phyloP scores from a whole-genome alignment of 2,888 invertebrate genomes.

The Melanophora roralis region DNA sequence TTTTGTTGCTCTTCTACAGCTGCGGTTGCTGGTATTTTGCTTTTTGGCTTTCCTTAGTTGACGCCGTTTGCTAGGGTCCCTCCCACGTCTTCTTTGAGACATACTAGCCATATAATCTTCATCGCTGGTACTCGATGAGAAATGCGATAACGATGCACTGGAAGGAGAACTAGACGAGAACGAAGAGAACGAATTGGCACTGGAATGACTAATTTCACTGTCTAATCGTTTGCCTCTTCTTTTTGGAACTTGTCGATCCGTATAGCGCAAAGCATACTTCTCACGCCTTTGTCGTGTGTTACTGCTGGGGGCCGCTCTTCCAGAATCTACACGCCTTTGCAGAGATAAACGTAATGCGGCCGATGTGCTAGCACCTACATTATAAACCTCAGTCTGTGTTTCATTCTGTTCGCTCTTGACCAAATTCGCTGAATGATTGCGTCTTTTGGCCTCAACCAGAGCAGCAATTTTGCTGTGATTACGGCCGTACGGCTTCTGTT shows the following conservation, averaged over 20 bases:
- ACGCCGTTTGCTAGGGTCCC: not conserved
- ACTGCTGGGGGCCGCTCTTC: not conserved
- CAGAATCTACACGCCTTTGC: conserved; percentile 63
- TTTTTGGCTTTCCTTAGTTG: conserved; percentile 37
- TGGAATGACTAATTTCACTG: conserved; percentile 61
- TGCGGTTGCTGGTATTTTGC: conserved; percentile 14
- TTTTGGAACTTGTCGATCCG: conserved; percentile 27
- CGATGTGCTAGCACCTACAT: conserved; percentile 72
- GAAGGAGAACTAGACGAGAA: conserved; percentile 20
- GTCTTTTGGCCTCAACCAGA: conserved; percentile 45
- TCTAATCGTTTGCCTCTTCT: conserved; percentile 55
- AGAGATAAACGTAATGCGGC: conserved; percentile 69
- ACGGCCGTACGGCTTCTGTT: conserved; percentile 18
- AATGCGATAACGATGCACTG: conserved; percentile 17
- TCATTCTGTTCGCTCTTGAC: conserved; percentile 53
- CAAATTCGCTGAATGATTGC: conserved; percentile 37
- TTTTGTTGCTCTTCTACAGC: conserved; percentile 12
- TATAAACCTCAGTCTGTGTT: conserved; percentile 66
- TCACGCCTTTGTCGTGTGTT: conserved; percentile 41
- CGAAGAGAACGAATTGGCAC: conserved; percentile 32
- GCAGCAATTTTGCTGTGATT: conserved; percentile 42
- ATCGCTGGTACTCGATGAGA: conserved; percentile 44
- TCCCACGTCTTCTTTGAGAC: conserved; percentile 9
- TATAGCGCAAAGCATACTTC: conserved; percentile 46
- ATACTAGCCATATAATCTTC: conserved; percentile 34